Conservation (phyloP, 2,888 invertebrate genomes). For the Ochlodes sylvanus region DNA sequence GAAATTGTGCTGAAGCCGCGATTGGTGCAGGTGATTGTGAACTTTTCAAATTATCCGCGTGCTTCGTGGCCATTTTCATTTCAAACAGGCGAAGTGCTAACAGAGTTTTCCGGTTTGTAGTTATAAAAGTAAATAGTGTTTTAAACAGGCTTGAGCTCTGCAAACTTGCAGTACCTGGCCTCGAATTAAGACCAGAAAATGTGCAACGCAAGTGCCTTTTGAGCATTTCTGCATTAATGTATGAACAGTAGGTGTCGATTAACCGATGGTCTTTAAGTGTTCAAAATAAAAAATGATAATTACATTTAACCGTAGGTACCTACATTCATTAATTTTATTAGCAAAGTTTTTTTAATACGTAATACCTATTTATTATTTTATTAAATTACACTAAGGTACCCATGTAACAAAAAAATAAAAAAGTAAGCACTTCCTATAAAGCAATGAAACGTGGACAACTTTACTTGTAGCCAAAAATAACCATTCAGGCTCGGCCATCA, state of each 20-base stretch:
- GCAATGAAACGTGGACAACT: conserved; percentile 1
- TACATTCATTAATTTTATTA: no score
- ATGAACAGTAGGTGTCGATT: neutral
- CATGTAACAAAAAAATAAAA: no score
- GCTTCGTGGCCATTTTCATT: conserved; percentile 72
- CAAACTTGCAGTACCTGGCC: neutral
- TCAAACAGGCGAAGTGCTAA: conserved; percentile 56
- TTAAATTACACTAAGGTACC: no score
- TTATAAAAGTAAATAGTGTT: conserved; percentile 36
- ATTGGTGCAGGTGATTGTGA: conserved; percentile 79
- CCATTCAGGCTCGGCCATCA: conserved; percentile 42
- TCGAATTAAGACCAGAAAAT: conserved; percentile 1
- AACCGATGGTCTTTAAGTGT: no score
- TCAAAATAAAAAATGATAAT: no score
- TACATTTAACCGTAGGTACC: no score
- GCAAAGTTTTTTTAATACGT: no score
- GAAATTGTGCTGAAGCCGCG: conserved; percentile 81
- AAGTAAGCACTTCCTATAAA: no score
- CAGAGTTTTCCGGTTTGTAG: conserved; percentile 30
- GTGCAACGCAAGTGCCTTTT: neutral
- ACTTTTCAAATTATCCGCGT: conserved; percentile 84
- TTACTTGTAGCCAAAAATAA: conserved; percentile 29
- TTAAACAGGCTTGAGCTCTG: conserved; percentile 1
- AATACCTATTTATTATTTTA: no score
- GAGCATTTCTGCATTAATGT: neutral